Conservation (phyloP, 2,797 vertebrate genomes). For the Melanotaenia parkinsoni region DNA sequence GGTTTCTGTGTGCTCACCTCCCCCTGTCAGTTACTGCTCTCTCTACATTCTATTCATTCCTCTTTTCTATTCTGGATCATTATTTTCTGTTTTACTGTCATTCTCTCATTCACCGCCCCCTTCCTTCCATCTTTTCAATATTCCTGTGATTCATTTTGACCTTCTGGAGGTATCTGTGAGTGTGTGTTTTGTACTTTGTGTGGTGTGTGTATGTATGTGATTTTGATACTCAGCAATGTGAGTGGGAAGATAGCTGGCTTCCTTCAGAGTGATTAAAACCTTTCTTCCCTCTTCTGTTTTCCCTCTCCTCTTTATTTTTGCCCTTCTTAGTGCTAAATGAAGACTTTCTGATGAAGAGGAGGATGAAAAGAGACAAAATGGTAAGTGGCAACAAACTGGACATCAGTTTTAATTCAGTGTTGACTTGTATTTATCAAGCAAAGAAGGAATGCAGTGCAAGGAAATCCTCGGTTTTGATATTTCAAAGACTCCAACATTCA, state of each 20-base stretch:
- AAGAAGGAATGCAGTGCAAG: slow-evolving; percentile 1
- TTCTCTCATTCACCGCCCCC: slow-evolving; percentile 25
- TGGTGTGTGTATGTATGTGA: slow-evolving; percentile 49
- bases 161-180: slow-evolving; percentile 33
- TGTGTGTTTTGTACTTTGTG: slow-evolving; percentile 38
- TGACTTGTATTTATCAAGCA: slow-evolving; percentile 28
- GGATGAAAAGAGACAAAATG: slow-evolving; percentile 54
- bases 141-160: slow-evolving; percentile 63
- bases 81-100: slow-evolving; percentile 42
- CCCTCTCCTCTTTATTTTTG: slow-evolving; percentile 38
- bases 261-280: slow-evolving; percentile 74
- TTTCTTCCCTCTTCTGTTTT: slow-evolving; percentile 61
- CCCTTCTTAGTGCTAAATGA: slow-evolving; percentile 44
- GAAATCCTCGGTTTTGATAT: slow-evolving; percentile 6
- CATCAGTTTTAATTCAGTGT: not conserved
- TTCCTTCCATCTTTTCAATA: not conserved
- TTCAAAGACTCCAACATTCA: not conserved
- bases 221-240: slow-evolving; percentile 59
- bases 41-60: slow-evolving; percentile 61
- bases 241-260: slow-evolving; percentile 70
- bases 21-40: slow-evolving; percentile 53
- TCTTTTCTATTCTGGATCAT: slow-evolving; percentile 55
- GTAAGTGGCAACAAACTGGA: slow-evolving; percentile 60
- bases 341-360: slow-evolving; percentile 62
- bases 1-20: slow-evolving; percentile 33